Conservation (phyloP, 2,113 vertebrate species). For the Eidolon helvum region DNA sequence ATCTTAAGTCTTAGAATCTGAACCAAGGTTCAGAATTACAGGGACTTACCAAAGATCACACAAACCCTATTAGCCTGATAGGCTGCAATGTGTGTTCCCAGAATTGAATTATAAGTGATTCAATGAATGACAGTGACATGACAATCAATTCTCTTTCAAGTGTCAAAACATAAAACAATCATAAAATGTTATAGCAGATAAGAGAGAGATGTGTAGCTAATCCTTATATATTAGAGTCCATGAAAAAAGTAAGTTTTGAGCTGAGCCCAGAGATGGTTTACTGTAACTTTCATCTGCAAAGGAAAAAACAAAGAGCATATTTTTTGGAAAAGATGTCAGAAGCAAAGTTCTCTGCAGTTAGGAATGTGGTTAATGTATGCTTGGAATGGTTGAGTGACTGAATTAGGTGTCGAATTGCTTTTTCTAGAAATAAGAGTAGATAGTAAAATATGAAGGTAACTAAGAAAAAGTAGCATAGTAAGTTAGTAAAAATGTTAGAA, state of each 20-base stretch:
- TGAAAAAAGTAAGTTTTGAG: conserved; percentile 14
- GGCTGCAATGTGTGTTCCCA: neutral
- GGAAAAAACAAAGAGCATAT: conserved; percentile 16
- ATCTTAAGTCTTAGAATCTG: neutral
- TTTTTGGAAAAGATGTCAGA: neutral
- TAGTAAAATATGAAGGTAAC: neutral
- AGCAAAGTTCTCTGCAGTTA: neutral
- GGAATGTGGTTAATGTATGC: neutral
- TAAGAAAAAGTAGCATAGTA: neutral
- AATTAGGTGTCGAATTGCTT: conserved; percentile 32
- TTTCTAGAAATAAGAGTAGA: neutral
- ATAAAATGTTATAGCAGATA: conserved; percentile 5
- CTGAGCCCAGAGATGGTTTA: neutral
- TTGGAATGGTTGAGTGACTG: neutral
- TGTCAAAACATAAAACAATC: neutral
- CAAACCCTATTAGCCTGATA: neutral
- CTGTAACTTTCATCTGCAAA: conserved; percentile 15
- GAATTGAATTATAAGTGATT: neutral
- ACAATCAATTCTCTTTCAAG: conserved; percentile 30
- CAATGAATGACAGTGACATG: neutral
- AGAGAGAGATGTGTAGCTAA: neutral
- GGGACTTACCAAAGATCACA: neutral
- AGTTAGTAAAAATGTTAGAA: neutral
- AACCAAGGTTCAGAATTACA: neutral
- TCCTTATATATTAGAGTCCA: neutral